A percentile compares a stretch with the other conserved stretches of the same genome.
Conservation (phyloP, 2,888 invertebrate species). For the Coelogynopora nodosa region DNA sequence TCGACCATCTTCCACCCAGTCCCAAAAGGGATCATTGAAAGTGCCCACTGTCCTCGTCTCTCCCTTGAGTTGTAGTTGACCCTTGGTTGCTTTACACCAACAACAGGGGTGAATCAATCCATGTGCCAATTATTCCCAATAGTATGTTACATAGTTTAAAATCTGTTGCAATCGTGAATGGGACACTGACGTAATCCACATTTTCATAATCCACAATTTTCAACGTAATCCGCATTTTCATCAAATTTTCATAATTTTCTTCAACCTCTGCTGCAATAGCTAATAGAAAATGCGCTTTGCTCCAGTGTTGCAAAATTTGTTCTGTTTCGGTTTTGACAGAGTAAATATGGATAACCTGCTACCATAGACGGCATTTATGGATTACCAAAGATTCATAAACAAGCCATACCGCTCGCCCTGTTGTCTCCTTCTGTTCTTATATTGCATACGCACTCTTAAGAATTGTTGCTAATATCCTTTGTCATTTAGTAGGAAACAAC, state of each 20-base stretch:
- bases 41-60: slow-evolving; percentile 19
- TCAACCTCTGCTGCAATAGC: not conserved
- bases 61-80: not conserved
- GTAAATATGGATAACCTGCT: too few relatives aligned
- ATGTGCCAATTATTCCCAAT: slow-evolving; percentile 37
- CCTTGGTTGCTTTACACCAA: slow-evolving; percentile 13
- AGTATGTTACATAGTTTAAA: slow-evolving; percentile 21
- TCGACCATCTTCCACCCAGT: slow-evolving; percentile 11
- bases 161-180: not conserved
- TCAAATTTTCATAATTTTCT: slow-evolving; percentile 17
- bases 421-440: too few relatives aligned
- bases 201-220: too few relatives aligned
- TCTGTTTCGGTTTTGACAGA: slow-evolving; percentile 4
- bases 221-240: not conserved
- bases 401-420: too few relatives aligned
- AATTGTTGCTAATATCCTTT: too few relatives aligned
- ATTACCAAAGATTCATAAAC: too few relatives aligned
- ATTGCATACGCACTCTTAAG: too few relatives aligned
- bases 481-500: too few relatives aligned
- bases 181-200: not conserved
- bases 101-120: slow-evolving; percentile 1
- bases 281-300: not conserved
- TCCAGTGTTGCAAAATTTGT: not conserved
- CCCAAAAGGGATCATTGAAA: slow-evolving; percentile 9
- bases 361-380: too few relatives aligned